Evolutionary conservation across 2,113 vertebrate species (phyloP), one percentile per base, ranked within the genome.

Genomic region (Boulengeromyrus knoepffleri): DNA sequence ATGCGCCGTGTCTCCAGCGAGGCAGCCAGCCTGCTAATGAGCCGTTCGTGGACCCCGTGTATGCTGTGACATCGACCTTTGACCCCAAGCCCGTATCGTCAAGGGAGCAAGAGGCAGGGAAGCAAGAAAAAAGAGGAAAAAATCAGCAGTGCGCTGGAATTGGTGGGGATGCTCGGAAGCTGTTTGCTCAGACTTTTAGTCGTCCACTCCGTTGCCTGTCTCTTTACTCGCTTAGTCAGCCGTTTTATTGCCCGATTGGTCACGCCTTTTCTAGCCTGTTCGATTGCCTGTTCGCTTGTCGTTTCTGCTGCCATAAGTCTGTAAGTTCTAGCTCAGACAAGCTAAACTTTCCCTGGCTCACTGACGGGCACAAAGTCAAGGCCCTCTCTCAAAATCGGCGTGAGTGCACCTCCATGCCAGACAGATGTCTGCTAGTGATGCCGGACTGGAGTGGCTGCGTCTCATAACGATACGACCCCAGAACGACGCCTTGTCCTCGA

Each of bases 1-100:
- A 89, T 52, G 93, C 93, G 95, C 91, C 91, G 90, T 89, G 93
- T 94, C 94, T 94, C 93, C 49, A 91, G 89, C 86, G 92, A 93
- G 94, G 92, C 94, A 87, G 94, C 91, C 90, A 88, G 93, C 94
- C 94, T 93, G 91, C 94, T 97, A 97, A 97, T 96, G 96, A 97
- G 96, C 93, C 95, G 94, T 95, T 96, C 95, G 95, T 93, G 95
- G 95, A 95, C 94, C 94, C 92, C 93, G 89, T 94, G 93, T 94
- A 95, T 95, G 94, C 92, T 92, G 94, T 92, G 95, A 95, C 94
- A 91, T 87, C 95, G 94, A 96, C 96, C 96, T 90, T 87, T 94
- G 93, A 96, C 95, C 91, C 95, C 93, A 92, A 90, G 93, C 93
- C 93, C 92, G 83, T 93, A 88, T 90, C 52, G 93, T 95, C 95